Base-by-base conservation (phyloP, 2,797 vertebrate species). In the Sorex maritimensis region DNA sequence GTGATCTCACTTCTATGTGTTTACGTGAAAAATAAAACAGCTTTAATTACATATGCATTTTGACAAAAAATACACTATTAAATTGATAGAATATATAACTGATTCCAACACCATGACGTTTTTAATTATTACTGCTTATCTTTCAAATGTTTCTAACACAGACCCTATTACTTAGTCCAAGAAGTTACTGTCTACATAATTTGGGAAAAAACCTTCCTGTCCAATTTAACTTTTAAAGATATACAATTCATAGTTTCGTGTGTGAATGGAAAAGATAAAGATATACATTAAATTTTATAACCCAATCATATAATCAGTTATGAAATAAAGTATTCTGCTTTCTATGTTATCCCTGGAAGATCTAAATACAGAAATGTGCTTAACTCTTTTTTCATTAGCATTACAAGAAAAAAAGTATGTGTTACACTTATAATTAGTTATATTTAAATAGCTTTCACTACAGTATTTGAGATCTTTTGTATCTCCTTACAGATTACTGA, bases 171-270 rank as follows among this genome's bases (percentile, higher is more conserved):
- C 58, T 90, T 72, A 80, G 5, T 21, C 26, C 21, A 74, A 72
- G 26, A 86, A 67, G 26, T 92, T 17, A 8, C 12, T 71, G 5
- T 41, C 1, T 26, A 28, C 13, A n/a, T 68, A 69, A 83, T 69
- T 94, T 81, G 12, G 46, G 34, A 69, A 52, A 69, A 79, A 67
- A 75, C 3, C 73, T 95, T 19, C 24, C 83, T 58, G 68, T 61
- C 80, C 38, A 71, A 26, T 81, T 94, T 91, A 84, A 83, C 91
- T 94, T 88, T 73, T 93, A 55, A 90, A 80, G 44, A 82, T 83
- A 73, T 7, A 34, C 4, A 38, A 69, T 74, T 90, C 13, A 82
- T 68, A 79, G 49, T 28, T 81, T 88, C 44, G 72, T 68, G 23
- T 58, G 23, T 81, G 26, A 95, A 78, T 24, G 85, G 19, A 81